phyloP scores from a whole-genome alignment of 2,888 invertebrate genomes.

The Agapostemon virescens region DNA sequence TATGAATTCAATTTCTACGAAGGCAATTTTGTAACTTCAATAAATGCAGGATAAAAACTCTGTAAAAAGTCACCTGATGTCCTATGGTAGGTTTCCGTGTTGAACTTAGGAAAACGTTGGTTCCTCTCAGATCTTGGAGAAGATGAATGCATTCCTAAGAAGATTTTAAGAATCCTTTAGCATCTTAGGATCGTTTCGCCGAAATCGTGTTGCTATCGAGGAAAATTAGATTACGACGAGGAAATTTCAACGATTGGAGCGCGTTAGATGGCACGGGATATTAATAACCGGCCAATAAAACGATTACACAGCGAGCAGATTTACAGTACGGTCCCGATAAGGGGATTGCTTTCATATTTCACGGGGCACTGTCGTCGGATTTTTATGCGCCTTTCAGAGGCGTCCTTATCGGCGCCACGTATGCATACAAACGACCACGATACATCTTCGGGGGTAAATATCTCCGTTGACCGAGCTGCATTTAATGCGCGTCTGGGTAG shows the following conservation, averaged over 20 bases:
- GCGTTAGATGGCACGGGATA: neutral
- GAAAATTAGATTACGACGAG: no score
- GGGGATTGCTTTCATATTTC: constrained; percentile 15
- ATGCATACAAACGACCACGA: constrained; percentile 27
- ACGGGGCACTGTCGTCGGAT: neutral
- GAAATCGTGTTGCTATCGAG: neutral
- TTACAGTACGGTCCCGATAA: constrained; percentile 8
- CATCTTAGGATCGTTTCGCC: neutral
- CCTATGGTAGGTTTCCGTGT: no score
- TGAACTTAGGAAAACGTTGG: no score
- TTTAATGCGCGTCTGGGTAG: constrained; percentile 52
- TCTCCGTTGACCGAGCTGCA: constrained; percentile 35
- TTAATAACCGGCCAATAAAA: constrained; percentile 4
- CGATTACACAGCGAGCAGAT: constrained; percentile 9
- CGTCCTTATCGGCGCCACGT: constrained; percentile 18
- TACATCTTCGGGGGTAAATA: constrained; percentile 25
- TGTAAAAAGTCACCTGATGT: no score
- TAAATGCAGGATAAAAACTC: no score
- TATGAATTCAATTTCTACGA: no score
- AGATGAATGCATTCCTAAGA: no score
- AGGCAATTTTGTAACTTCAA: no score
- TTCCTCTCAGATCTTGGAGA: no score
- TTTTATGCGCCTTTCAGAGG: constrained; percentile 24
- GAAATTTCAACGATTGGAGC: neutral
- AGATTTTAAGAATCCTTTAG: no score